These are phyloP conservation scores for Heliconius hermathena DNA, from an alignment of 1,140 invertebrate species.

Conservation along the genomic window DNA sequence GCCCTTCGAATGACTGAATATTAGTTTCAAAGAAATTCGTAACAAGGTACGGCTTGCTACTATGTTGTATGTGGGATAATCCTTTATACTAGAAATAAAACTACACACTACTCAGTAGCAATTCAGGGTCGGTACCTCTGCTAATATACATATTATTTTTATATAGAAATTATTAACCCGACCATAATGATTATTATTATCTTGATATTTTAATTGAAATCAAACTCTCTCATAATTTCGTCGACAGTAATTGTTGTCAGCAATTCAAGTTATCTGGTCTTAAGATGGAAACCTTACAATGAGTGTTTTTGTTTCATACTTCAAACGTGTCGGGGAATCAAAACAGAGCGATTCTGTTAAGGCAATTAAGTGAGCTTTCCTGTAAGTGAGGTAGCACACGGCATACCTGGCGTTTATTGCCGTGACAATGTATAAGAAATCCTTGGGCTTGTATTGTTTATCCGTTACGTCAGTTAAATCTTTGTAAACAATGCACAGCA, in stretches of 20 bases:
- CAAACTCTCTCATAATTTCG: slow-evolving; percentile 46
- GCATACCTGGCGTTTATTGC: slow-evolving; percentile 72
- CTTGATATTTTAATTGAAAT: slow-evolving; percentile 32
- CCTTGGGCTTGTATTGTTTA: slow-evolving; percentile 58
- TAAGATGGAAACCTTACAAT: slow-evolving; percentile 53
- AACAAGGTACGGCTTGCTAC: slow-evolving; percentile 33
- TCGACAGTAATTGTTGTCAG: slow-evolving; percentile 50
- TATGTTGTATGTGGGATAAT: slow-evolving; percentile 42
- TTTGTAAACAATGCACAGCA: slow-evolving; percentile 52
- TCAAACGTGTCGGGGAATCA: slow-evolving; percentile 59
- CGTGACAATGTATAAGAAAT: slow-evolving; percentile 56
- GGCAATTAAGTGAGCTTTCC: slow-evolving; percentile 66
- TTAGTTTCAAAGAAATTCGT: slow-evolving; percentile 51
- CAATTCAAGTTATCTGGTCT: slow-evolving; percentile 54
- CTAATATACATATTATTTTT: background rate
- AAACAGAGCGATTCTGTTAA: slow-evolving; percentile 62
- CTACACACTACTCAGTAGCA: background rate
- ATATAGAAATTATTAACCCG: slow-evolving; percentile 3
- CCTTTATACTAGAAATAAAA: slow-evolving; percentile 24
- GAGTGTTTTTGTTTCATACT: slow-evolving; percentile 53
- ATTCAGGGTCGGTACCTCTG: too few relatives aligned
- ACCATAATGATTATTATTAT: slow-evolving; percentile 3
- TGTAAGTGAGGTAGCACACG: slow-evolving; percentile 65
- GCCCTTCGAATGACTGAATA: slow-evolving; percentile 70
- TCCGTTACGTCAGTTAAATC: slow-evolving; percentile 72